Evolutionary conservation across 1,140 invertebrate species (phyloP).

Genomic region (Andrena cerasifolii): DNA sequence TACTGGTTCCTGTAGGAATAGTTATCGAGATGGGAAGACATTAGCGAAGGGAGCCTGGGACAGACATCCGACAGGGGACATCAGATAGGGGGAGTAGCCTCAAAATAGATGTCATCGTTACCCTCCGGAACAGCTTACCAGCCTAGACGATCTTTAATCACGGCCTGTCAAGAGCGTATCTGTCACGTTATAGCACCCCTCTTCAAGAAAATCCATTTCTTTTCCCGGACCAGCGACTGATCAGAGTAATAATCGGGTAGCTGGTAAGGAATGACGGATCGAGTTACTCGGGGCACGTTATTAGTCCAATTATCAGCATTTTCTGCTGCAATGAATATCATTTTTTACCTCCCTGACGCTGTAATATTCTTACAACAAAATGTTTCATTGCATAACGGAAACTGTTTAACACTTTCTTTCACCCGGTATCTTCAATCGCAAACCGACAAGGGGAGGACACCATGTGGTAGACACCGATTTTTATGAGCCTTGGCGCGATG

Average conservation of each 20-base stretch:
- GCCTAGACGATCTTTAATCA: conserved; percentile 41
- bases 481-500: no score
- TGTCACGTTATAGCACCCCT: conserved; percentile 12
- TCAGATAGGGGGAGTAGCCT: conserved; percentile 12
- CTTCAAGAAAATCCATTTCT: conserved; percentile 20
- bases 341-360: background rate
- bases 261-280: conserved; percentile 16
- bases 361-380: no score
- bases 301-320: background rate
- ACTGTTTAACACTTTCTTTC: no score
- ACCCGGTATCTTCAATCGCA: no score
- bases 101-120: conserved; percentile 48
- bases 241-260: conserved; percentile 1
- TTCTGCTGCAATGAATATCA: background rate
- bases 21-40: conserved; percentile 38
- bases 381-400: no score
- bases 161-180: conserved; percentile 35
- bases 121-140: conserved; percentile 8
- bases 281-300: background rate
- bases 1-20: conserved; percentile 12
- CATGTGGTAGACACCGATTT: no score
- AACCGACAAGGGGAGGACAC: no score
- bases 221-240: conserved; percentile 2
- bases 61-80: conserved; percentile 43
- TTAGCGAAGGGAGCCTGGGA: conserved; percentile 19